A percentile compares a stretch with the other conserved stretches of the same genome.
Conservation (phyloP, 2,113 vertebrate species). For the Xenus cinereus region DNA sequence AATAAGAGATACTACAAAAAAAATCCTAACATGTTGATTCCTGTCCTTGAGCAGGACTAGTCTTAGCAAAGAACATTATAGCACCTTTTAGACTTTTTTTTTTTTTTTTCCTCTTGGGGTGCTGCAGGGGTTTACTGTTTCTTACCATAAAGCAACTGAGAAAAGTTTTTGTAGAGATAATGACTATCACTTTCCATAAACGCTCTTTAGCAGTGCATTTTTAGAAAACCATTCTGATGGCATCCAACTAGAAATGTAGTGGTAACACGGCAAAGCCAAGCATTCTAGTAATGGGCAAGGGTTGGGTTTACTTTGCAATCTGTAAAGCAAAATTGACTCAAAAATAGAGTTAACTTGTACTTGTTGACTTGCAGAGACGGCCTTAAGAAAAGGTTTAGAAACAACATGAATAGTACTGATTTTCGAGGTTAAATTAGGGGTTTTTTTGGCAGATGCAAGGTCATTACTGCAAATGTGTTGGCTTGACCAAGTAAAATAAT, state of each 20-base stretch:
- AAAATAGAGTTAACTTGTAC: not conserved
- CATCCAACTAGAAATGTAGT: not conserved
- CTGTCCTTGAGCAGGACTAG: not conserved
- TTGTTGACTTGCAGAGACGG: not conserved
- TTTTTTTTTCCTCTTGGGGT: not conserved
- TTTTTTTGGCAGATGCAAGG: not conserved
- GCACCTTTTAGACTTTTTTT: not conserved
- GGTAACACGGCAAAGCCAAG: not conserved
- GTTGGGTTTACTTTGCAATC: not conserved
- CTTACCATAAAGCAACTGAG: not conserved
- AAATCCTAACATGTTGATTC: not conserved
- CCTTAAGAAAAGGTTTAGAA: not conserved
- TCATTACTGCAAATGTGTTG: not conserved
- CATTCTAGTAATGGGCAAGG: not conserved
- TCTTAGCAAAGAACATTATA: not conserved
- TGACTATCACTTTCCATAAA: not conserved
- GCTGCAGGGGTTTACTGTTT: not conserved
- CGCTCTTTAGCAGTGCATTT: not conserved
- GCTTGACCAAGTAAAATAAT: not conserved
- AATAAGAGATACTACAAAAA: not conserved
- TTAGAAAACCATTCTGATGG: not conserved
- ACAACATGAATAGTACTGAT: not conserved
- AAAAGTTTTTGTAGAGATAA: not conserved
- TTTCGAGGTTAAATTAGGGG: not conserved
- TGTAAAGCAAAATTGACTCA: not conserved